Evolutionary conservation across 2,888 invertebrate genomes (phyloP).

Genomic region (Melangyna quadrimaculata): DNA sequence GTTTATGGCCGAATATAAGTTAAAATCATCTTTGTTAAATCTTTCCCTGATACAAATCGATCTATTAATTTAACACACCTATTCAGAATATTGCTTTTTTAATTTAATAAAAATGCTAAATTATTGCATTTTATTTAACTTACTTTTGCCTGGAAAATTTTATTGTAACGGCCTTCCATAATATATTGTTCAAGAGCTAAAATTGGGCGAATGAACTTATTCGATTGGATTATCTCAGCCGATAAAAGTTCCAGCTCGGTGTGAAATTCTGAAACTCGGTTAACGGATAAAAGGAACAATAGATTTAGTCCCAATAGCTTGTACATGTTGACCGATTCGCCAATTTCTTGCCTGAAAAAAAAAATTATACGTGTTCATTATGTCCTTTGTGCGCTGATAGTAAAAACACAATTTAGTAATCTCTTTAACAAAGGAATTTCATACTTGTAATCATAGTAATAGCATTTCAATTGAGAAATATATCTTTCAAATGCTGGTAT

Average conservation of each 20-base stretch:
- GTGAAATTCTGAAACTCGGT: slow-evolving; percentile 98
- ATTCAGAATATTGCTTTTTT: too few species aligned
- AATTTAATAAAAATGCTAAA: not conserved
- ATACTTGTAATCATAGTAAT: slow-evolving; percentile 96
- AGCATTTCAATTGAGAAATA: slow-evolving; percentile 98
- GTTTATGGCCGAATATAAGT: too few species aligned
- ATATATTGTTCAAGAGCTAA: slow-evolving; percentile 98
- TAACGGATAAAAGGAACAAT: slow-evolving; percentile 95
- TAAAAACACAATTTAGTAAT: not conserved
- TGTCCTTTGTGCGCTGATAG: not conserved
- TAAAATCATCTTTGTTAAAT: too few species aligned
- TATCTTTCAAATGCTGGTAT: slow-evolving; percentile 98
- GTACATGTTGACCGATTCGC: slow-evolving; percentile 96
- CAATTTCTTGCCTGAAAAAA: slow-evolving; percentile 85
- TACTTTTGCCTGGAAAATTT: slow-evolving; percentile 94
- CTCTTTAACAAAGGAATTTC: not conserved
- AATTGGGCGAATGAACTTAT: slow-evolving; percentile 96
- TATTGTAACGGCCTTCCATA: slow-evolving; percentile 99
- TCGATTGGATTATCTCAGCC: slow-evolving; percentile 93
- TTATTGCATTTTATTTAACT: not conserved
- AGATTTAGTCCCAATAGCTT: slow-evolving; percentile 97
- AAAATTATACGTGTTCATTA: not conserved
- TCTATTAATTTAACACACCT: too few species aligned
- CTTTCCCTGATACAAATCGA: too few species aligned
- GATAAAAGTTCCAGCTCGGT: slow-evolving; percentile 97